phyloP scores from a whole-genome alignment of 2,888 invertebrate species.

The Sinohyriopsis cumingii region DNA sequence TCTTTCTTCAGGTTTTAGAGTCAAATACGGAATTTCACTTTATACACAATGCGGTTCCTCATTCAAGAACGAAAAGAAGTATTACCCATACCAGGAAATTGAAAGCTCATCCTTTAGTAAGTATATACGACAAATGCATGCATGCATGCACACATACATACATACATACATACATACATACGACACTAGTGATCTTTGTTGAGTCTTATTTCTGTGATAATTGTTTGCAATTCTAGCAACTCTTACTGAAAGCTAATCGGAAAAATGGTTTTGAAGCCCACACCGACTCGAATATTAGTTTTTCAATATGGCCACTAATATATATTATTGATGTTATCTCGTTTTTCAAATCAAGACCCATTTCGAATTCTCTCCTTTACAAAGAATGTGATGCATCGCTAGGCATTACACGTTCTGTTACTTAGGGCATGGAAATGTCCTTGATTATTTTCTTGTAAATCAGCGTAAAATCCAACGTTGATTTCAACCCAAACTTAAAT shows the following conservation, averaged over 20 bases:
- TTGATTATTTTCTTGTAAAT: too few relatives aligned
- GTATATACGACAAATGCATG: conserved; percentile 62
- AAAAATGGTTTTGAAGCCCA: too few relatives aligned
- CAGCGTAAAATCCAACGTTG: too few relatives aligned
- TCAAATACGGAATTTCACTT: conserved; percentile 95
- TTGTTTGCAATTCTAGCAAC: background rate
- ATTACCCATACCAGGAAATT: conserved; percentile 89
- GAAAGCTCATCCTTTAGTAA: conserved; percentile 93
- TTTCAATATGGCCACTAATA: too few relatives aligned
- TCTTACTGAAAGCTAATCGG: background rate
- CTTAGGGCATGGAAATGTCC: too few relatives aligned
- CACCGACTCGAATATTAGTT: too few relatives aligned
- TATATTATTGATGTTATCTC: too few relatives aligned
- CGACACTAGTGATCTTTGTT: background rate
- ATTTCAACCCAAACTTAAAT: too few relatives aligned
- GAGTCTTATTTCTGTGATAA: background rate
- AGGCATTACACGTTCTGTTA: too few relatives aligned
- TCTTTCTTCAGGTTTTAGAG: conserved; percentile 83
- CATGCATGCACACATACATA: background rate
- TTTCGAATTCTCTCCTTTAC: too few relatives aligned
- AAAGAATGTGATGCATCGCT: too few relatives aligned
- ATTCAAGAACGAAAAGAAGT: conserved; percentile 89
- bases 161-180: background rate
- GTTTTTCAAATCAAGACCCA: too few relatives aligned
- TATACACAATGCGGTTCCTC: conserved; percentile 90